Evolutionary conservation across 2,888 invertebrate genomes (phyloP), one percentile per base, ranked within the genome.

Genomic region (Kuschelorhynchus macadamiae): DNA sequence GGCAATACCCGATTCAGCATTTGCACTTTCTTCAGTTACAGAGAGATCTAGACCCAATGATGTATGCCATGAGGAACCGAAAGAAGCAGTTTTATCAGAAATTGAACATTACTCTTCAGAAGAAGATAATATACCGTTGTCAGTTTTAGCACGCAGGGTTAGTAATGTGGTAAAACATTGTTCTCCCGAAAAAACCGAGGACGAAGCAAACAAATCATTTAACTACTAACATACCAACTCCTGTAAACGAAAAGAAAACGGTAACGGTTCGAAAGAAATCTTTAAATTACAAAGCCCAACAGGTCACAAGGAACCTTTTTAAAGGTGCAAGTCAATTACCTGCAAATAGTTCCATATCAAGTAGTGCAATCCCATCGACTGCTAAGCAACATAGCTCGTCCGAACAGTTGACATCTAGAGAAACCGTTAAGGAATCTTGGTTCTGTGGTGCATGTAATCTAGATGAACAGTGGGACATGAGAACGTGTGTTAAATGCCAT

Each of bases 11-110:
- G n/a, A n/a, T n/a, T n/a, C n/a, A n/a, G n/a, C n/a, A n/a, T n/a
- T n/a, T n/a, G 42, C 63, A 50, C 70, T 70, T 57, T 63, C 46
- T 42, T 63, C 55, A 25, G 20, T 63, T 14, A 50, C 65, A 16
- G 59, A 50, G 25, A 42, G 60, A 33, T 16, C 42, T 4, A 44
- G 52, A 17, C 60, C 52, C 14, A 59, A 36, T 39, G 49, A 66
- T 12, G 16, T 32, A 1, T 12, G 7, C n/a, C n/a, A n/a, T n/a
- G n/a, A n/a, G n/a, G 65, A 32, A 49, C 42, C 25, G 12, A 39
- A 46, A 30, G 18, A 39, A 12, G 52, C 11, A 42, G 42, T 25
- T 32, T n/a, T n/a, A n/a, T 25, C 25, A 25, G 7, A 7, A 25
- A n/a, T 12, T 1, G 1, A 16, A 11, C 1, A 4, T 18, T n/a